Base-by-base conservation (phyloP, 2,797 vertebrate species). In the Pseudocheirus occidentalis region DNA sequence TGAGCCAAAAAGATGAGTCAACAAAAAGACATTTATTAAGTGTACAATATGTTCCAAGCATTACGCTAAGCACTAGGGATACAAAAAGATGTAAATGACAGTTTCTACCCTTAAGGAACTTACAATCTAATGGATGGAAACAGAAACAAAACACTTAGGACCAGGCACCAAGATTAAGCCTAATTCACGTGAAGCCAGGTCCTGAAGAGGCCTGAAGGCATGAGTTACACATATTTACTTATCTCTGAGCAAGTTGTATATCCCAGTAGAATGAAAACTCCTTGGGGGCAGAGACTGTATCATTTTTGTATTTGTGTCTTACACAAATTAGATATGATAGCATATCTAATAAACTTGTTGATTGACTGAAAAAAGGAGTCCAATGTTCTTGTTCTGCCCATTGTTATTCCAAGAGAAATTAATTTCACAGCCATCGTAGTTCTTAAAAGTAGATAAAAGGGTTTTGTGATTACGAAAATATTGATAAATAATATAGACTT, bases 381-480 rank as follows among this genome's bases (percentile, higher is more conserved):
- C 1, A 91, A 95, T 95, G 55, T 92, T 91, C 46, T 92, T 50
- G 12, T n/a, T 10, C 93, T 52, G 52, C 28, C 50, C 95, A 28
- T 34, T n/a, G 40, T 40, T 94, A 96, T 31, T 66, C 90, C 62
- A 66, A 73, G 57, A 29, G 94, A 90, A 92, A 91, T 96, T 91
- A 91, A 1, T 91, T 94, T 95, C 50, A 90, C 31, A 40, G 81
- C 10, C 0, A 58, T 13, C 40, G 81, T 91, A 55, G 54, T 92
- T 10, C 11, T 40, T 91, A 59, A 92, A 92, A n/a, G 34, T 92
- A 1, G 2, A 91, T 58, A 93, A 16, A 92, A 40, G 3, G 12
- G 34, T 2, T 91, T 81, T 57, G 24, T 56, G 87, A 90, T 90
- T 58, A 94, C 24, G 56, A 40, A 92, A 90, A 66, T 11, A 16